Percentiles rank a stretch among this genome's conserved stretches.
phyloP scores from a whole-genome alignment of 2,797 vertebrate species.

The Aldrovandia affinis region DNA sequence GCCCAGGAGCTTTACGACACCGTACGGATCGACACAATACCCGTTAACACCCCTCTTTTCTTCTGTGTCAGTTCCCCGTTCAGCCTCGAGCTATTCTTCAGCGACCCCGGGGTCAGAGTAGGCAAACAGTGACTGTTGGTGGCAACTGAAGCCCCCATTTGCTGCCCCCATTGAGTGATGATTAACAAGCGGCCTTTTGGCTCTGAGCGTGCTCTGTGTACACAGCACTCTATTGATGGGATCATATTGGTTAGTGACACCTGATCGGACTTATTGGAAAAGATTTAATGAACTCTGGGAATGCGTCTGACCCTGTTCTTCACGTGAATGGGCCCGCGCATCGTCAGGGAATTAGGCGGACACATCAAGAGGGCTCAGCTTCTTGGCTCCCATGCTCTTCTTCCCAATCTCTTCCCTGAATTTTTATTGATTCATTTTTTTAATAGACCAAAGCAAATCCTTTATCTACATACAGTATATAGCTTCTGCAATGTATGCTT shows the following conservation, averaged over 20 bases:
- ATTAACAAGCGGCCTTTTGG: constrained; percentile 68
- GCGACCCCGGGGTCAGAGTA: constrained; percentile 72
- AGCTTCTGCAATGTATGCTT: not conserved
- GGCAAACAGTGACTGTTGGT: constrained; percentile 76
- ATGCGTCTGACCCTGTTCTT: constrained; percentile 37
- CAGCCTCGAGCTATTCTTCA: constrained; percentile 55
- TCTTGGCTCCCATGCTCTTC: constrained; percentile 44
- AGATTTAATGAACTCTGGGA: constrained; percentile 47
- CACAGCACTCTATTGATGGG: constrained; percentile 54
- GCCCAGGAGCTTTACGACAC: not conserved
- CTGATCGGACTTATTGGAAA: constrained; percentile 60
- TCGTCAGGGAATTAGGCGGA: constrained; percentile 24
- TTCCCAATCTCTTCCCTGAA: not conserved
- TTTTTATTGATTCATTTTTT: not conserved
- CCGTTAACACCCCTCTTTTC: constrained; percentile 23
- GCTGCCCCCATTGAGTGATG: constrained; percentile 70
- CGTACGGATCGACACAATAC: not conserved
- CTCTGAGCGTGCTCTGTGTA: constrained; percentile 30
- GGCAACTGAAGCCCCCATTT: constrained; percentile 72
- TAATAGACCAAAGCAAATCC: not conserved
- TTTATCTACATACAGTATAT: not conserved
- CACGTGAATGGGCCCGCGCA: constrained; percentile 52
- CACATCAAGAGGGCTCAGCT: constrained; percentile 41
- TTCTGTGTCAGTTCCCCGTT: constrained; percentile 34
- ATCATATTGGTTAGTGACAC: constrained; percentile 67